Base-by-base conservation (phyloP, 1,140 invertebrate genomes). In the Drosophila rhopaloa region DNA sequence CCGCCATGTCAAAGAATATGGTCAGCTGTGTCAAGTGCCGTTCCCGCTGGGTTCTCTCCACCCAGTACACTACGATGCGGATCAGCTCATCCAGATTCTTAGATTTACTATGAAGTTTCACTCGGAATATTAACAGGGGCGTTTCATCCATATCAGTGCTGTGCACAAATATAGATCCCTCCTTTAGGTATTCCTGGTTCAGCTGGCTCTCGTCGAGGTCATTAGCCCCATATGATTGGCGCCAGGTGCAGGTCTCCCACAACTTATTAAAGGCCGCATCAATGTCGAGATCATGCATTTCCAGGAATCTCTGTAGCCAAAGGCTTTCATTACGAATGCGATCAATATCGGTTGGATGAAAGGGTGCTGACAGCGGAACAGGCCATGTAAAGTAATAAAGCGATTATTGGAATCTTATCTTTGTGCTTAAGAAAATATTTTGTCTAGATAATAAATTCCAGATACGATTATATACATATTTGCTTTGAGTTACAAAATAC, bases 1-100 rank as follows among this genome's bases (percentile, higher is more conserved):
- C 96, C 37, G 95, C 94, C 96, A 98, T 96, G 93, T 99, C 98
- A 89, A 99, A 98, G 83, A 98, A 96, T 50, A 98, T 90, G 4
- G 97, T 96, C 67, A 98, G 95, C 91, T 95, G 94, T 76, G 96
- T 94, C 53, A 96, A 95, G 78, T 97, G 95, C 53, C 95, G 94
- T 89, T 96, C 94, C 71, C 96, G 95, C 93, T 98, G 97, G 51
- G 96, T 92, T 79, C 96, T 93, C 91, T 99, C 98, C 72, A 98
- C 95, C 95, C 96, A 97, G 91, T 98, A 98, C 2, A 98, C 95
- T 46, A 98, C 94, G 80, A 96, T 95, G 90, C 94, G 95, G 89
- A 97, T 97, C 5, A 98, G 85, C 37, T 97, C 95, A 4, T 95
- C 94, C 73, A 96, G 94, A 78, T 96, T 95, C 81, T 95, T 95